Conservation (phyloP, 35 echinoderm and acorn worm genomes). For the Apostichopus californicus region DNA sequence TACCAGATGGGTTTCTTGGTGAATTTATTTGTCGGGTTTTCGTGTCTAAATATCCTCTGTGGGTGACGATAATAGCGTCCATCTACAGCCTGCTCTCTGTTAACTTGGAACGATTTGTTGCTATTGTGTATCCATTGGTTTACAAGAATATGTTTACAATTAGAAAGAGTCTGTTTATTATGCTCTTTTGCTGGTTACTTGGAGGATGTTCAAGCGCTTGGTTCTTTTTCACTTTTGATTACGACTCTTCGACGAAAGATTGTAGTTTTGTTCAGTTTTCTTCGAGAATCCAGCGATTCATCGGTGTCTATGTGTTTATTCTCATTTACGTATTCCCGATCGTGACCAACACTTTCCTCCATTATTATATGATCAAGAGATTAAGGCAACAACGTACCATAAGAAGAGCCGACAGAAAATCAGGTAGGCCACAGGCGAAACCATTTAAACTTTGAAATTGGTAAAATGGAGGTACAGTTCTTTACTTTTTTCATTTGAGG, state of each 20-base stretch:
- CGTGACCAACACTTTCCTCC: constrained; percentile 58
- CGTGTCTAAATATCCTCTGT: constrained; percentile 48
- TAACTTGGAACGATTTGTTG: constrained; percentile 60
- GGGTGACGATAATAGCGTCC: constrained; percentile 57
- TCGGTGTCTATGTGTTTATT: constrained; percentile 66
- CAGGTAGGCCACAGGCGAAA: not conserved
- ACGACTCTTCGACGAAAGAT: not conserved
- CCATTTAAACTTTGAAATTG: no score
- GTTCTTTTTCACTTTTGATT: constrained; percentile 23
- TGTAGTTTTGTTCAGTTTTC: not conserved
- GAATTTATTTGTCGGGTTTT: constrained; percentile 61
- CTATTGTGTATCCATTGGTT: constrained; percentile 62
- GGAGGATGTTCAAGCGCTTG: constrained; percentile 3
- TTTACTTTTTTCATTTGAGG: no score
- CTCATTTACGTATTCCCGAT: constrained; percentile 69
- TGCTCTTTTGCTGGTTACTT: constrained; percentile 55
- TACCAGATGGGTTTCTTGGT: constrained; percentile 19
- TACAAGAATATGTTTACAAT: constrained; percentile 53
- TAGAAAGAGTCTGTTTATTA: not conserved
- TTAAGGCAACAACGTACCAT: constrained; percentile 45
- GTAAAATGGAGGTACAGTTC: no score
- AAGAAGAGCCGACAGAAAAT: not conserved
- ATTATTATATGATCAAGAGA: constrained; percentile 60
- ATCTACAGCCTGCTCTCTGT: constrained; percentile 57
- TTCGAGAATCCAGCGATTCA: not conserved